These are phyloP conservation scores for Hyles vespertilio DNA, from an alignment of 1,140 invertebrate species.

Conservation along the genomic window DNA sequence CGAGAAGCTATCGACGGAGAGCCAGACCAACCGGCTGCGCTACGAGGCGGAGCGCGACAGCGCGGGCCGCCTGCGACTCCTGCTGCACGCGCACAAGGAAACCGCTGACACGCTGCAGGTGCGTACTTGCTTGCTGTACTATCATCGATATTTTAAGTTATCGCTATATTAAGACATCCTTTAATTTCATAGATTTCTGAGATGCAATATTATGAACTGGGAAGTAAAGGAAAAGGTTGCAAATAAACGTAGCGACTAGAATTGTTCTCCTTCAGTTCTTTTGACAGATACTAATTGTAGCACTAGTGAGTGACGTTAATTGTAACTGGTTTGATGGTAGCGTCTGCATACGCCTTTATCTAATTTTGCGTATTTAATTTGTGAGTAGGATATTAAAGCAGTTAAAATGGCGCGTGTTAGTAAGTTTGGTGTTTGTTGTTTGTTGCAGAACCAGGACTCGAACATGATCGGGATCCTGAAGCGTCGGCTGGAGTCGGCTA, in stretches of 20 bases:
- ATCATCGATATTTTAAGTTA: too few relatives aligned
- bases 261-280: too few relatives aligned
- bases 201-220: too few relatives aligned
- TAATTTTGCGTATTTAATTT: background rate
- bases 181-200: too few relatives aligned
- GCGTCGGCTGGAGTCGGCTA: constrained; percentile 77
- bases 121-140: background rate
- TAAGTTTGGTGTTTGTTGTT: background rate
- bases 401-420: background rate
- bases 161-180: too few relatives aligned
- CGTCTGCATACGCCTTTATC: too few relatives aligned
- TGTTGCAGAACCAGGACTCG: constrained; percentile 76
- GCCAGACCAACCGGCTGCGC: constrained; percentile 46
- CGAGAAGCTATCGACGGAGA: constrained; percentile 48
- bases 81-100: constrained; percentile 62
- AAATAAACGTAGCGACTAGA: too few relatives aligned
- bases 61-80: constrained; percentile 50
- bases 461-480: constrained; percentile 79
- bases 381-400: background rate
- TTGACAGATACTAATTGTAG: too few relatives aligned
- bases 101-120: constrained; percentile 56
- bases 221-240: too few relatives aligned
- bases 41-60: constrained; percentile 58
- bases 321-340: too few relatives aligned
- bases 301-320: too few relatives aligned